Evolutionary conservation across 2,113 vertebrate species (phyloP).

Genomic region (Turdus rufiventris): DNA sequence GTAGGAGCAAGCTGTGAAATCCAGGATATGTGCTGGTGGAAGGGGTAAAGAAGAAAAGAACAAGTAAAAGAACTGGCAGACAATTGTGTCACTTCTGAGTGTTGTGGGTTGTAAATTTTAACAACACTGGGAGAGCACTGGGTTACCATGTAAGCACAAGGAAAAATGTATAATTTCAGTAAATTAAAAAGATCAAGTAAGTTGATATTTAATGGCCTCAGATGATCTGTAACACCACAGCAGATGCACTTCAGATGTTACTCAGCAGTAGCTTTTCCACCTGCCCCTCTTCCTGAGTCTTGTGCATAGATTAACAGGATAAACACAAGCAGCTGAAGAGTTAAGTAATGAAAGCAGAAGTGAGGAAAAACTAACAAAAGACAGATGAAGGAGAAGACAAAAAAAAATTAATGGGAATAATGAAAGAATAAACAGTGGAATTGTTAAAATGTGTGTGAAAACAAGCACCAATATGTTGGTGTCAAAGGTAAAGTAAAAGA

Average conservation of each 20-base stretch:
- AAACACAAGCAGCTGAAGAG: neutral
- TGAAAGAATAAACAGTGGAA: neutral
- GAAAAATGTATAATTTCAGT: neutral
- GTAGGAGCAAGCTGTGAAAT: neutral
- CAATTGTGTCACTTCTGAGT: neutral
- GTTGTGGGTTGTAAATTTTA: neutral
- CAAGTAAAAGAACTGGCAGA: neutral
- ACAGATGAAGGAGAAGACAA: neutral
- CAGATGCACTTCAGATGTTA: neutral
- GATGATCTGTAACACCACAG: neutral
- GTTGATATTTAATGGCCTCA: neutral
- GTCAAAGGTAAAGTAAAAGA: slow-evolving; percentile 19
- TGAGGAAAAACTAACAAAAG: neutral
- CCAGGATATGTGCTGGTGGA: neutral
- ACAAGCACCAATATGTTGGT: neutral
- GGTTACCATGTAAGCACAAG: neutral
- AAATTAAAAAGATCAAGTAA: neutral
- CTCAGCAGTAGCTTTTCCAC: neutral
- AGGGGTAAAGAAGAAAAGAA: neutral
- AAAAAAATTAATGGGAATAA: neutral
- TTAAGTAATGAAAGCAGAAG: neutral
- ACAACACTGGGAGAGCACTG: neutral
- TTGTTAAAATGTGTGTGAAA: neutral
- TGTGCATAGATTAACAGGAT: neutral
- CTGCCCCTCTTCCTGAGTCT: neutral